Conservation (phyloP, 2,797 vertebrate species). For the Chelidonichthys spinosus region DNA sequence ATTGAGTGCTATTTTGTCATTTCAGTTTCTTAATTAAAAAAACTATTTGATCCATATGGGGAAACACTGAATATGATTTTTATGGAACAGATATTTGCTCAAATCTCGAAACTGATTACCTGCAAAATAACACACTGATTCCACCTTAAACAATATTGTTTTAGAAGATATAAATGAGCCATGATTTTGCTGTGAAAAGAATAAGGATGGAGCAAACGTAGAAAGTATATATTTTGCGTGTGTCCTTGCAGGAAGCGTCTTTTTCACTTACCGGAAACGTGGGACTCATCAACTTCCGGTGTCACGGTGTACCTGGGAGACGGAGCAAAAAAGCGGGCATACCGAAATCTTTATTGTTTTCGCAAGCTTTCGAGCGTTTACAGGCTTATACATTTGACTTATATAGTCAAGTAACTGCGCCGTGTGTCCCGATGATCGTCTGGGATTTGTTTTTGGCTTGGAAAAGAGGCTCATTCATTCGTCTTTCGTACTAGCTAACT, state of each 20-base stretch:
- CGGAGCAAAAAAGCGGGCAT: conserved; percentile 80
- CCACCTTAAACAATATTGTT: neutral
- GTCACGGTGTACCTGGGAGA: conserved; percentile 75
- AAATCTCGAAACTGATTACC: neutral
- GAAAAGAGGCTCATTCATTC: conserved; percentile 69
- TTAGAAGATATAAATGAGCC: neutral
- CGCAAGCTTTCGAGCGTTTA: conserved; percentile 16
- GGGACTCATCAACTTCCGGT: conserved; percentile 78
- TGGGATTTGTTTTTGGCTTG: conserved; percentile 19
- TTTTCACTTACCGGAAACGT: conserved; percentile 58
- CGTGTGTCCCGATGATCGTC: neutral
- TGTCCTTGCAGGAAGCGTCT: neutral
- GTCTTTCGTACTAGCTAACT: conserved; percentile 45
- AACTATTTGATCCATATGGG: neutral
- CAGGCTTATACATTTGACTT: conserved; percentile 26
- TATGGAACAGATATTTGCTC: neutral
- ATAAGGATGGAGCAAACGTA: neutral
- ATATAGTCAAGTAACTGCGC: conserved; percentile 1
- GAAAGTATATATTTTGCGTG: neutral
- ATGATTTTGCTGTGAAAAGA: too few species aligned
- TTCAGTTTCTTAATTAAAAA: neutral
- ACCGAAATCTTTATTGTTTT: conserved; percentile 67
- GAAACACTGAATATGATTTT: neutral
- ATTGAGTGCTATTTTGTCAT: conserved; percentile 17
- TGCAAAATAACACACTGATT: neutral